phyloP scores from a whole-genome alignment of 2,888 invertebrate genomes.

The Raillietiella orientalis region DNA sequence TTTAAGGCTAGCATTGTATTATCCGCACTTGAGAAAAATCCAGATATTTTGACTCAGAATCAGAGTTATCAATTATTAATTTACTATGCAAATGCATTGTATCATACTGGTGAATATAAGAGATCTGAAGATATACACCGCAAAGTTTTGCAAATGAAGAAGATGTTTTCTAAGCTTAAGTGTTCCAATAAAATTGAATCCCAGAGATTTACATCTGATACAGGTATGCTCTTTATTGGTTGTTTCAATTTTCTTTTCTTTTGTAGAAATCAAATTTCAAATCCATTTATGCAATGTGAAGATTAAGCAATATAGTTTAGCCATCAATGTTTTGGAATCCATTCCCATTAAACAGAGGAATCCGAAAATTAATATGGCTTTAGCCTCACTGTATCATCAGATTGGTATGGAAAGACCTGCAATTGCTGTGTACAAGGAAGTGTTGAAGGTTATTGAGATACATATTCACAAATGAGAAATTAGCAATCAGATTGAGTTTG shows the following conservation, averaged over 20 bases:
- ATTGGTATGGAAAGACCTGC: constrained; percentile 34
- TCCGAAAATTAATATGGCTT: constrained; percentile 36
- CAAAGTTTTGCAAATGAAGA: constrained; percentile 26
- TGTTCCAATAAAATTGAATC: constrained; percentile 3
- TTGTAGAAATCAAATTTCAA: constrained; percentile 29
- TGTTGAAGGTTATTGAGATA: constrained; percentile 21
- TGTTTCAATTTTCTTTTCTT: constrained; percentile 1
- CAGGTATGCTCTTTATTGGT: constrained; percentile 1
- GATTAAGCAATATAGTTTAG: constrained; percentile 27
- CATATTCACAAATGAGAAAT: not conserved
- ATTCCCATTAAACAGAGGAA: constrained; percentile 28
- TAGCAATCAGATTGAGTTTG: too few relatives aligned
- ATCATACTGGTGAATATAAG: constrained; percentile 25
- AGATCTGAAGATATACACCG: constrained; percentile 30
- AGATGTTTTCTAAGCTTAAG: constrained; percentile 10
- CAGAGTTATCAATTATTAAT: constrained; percentile 31
- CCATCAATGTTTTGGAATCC: constrained; percentile 17
- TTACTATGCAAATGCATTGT: constrained; percentile 34
- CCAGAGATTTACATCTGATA: constrained; percentile 1
- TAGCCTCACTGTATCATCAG: constrained; percentile 34
- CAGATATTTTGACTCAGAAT: constrained; percentile 21
- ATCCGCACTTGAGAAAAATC: constrained; percentile 27
- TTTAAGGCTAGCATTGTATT: constrained; percentile 28
- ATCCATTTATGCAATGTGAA: constrained; percentile 31
- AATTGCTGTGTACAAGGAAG: constrained; percentile 39